phyloP scores from a whole-genome alignment of 2,797 vertebrate genomes.

The Tangara arthus region DNA sequence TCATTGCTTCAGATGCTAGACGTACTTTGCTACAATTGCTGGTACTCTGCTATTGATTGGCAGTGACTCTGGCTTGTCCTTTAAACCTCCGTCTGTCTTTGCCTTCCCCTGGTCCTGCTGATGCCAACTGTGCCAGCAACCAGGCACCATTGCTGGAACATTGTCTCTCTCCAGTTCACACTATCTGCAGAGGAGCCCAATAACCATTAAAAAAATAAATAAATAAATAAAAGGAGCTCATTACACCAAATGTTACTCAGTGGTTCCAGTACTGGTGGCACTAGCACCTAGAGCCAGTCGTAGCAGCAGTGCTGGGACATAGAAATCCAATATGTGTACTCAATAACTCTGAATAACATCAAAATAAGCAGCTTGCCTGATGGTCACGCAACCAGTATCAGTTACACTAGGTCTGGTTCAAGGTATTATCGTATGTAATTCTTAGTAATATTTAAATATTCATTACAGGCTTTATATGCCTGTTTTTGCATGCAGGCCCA shows the following conservation, averaged over 20 bases:
- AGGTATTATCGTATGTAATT: not conserved
- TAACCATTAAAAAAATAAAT: not conserved
- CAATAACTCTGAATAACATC: not conserved
- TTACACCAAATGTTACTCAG: not conserved
- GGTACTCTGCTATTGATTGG: not conserved
- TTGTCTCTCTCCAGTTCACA: not conserved
- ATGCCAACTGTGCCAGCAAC: not conserved
- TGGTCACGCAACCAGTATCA: not conserved
- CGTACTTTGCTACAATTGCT: not conserved
- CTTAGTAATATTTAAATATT: not conserved
- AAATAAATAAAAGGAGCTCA: not conserved
- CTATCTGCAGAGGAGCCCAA: not conserved
- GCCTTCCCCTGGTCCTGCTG: not conserved
- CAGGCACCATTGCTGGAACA: not conserved
- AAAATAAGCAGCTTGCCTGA: not conserved
- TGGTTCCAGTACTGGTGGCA: not conserved
- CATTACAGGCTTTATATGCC: accelerated
- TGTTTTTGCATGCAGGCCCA: not conserved
- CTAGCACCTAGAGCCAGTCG: not conserved
- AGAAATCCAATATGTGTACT: not conserved
- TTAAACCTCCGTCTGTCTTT: constrained; percentile 22
- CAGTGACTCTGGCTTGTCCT: not conserved
- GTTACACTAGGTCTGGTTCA: not conserved
- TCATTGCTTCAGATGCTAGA: not conserved
- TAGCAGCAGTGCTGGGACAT: not conserved